Evolutionary conservation across 1,140 invertebrate species (phyloP).

Genomic region (Panagrolaimus sp.): DNA sequence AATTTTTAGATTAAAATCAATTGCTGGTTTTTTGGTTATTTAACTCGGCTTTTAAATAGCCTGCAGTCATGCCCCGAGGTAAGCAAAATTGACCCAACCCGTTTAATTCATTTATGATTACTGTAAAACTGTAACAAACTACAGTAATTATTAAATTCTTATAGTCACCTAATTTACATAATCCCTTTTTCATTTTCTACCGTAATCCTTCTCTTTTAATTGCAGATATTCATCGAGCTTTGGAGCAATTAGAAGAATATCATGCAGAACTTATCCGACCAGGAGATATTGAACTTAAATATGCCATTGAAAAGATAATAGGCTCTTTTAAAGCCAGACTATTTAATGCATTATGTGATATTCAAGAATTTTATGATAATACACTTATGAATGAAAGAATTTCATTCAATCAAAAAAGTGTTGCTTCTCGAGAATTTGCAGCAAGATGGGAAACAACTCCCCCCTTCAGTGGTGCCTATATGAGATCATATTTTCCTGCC

Average conservation of each 20-base stretch:
- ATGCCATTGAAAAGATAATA: conserved; percentile 44
- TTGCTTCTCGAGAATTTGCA: conserved; percentile 41
- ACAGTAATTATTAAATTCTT: too few relatives aligned
- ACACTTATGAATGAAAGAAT: conserved; percentile 46
- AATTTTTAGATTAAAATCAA: too few relatives aligned
- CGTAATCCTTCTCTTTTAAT: too few relatives aligned
- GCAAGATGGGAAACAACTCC: conserved; percentile 46
- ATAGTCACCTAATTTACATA: too few relatives aligned
- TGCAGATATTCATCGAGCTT: conserved; percentile 30
- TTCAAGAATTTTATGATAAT: conserved; percentile 49
- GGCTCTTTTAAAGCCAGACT: conserved; percentile 46
- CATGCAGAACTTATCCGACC: conserved; percentile 36
- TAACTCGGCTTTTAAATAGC: too few relatives aligned
- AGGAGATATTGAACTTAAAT: conserved; percentile 36
- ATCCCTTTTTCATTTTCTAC: too few relatives aligned
- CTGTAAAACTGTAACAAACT: too few relatives aligned
- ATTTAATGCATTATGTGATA: conserved; percentile 49
- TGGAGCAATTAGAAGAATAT: conserved; percentile 41
- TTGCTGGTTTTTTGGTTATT: too few relatives aligned
- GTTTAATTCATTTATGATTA: too few relatives aligned
- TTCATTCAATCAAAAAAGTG: conserved; percentile 37
- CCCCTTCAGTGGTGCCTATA: conserved; percentile 28
- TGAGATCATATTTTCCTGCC: conserved; percentile 1
- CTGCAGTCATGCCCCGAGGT: too few relatives aligned
- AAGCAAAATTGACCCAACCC: too few relatives aligned